A percentile compares a stretch with the other conserved stretches of the same genome.
phyloP scores from a whole-genome alignment of 1,140 invertebrate genomes.

The Drosophila carrolli region DNA sequence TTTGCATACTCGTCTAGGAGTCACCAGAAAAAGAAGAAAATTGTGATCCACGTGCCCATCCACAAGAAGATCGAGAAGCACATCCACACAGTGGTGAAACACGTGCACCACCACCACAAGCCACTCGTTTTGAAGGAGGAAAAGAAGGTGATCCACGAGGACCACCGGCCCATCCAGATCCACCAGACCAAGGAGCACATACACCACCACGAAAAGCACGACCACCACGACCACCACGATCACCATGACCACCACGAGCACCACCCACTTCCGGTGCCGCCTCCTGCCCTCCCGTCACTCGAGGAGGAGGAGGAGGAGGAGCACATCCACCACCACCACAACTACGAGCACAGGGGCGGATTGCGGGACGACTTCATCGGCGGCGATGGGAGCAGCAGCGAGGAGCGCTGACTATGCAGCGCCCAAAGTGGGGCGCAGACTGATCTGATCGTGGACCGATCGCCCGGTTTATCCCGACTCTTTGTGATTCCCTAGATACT shows the following conservation, averaged over 20 bases:
- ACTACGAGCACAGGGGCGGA: constrained; percentile 75
- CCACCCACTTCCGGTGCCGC: constrained; percentile 43
- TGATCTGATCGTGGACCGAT: constrained; percentile 39
- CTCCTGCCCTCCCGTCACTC: constrained; percentile 17
- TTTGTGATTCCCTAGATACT: constrained; percentile 31
- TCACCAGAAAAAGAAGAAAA: constrained; percentile 82
- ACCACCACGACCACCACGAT: constrained; percentile 61
- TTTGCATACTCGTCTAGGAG: constrained; percentile 15
- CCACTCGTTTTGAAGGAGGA: constrained; percentile 83
- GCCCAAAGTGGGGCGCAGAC: constrained; percentile 20
- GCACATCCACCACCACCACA: constrained; percentile 80
- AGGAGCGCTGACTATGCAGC: constrained; percentile 58
- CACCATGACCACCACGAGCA: constrained; percentile 60
- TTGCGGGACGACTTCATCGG: constrained; percentile 48
- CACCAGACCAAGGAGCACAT: constrained; percentile 79
- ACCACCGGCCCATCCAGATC: constrained; percentile 75
- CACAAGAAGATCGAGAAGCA: constrained; percentile 84
- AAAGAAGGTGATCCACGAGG: constrained; percentile 79
- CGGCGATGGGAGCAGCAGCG: constrained; percentile 61
- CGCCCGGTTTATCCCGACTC: constrained; percentile 21
- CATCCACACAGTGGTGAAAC: constrained; percentile 78
- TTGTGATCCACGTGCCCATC: constrained; percentile 81
- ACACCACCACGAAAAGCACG: constrained; percentile 78
- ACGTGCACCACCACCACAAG: constrained; percentile 83
- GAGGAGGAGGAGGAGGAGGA: constrained; percentile 74